phyloP scores from a whole-genome alignment of 2,113 vertebrate species.

The Fulica atra region DNA sequence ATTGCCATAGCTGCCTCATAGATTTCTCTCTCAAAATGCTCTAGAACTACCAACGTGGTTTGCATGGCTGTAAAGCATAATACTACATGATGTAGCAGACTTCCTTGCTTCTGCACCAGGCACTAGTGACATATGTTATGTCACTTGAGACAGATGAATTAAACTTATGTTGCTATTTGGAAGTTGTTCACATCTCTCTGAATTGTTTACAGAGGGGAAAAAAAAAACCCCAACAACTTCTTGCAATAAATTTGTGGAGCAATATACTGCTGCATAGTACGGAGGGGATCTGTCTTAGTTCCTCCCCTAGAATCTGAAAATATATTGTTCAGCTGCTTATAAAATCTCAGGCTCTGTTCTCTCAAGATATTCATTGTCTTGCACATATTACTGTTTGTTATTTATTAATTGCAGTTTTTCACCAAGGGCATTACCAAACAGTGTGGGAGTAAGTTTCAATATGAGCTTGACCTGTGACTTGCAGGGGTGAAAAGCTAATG shows the following conservation, averaged over 20 bases:
- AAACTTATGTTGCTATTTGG: slow-evolving; percentile 56
- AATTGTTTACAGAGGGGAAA: slow-evolving; percentile 45
- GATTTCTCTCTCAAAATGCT: background rate
- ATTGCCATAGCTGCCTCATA: background rate
- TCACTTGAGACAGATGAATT: slow-evolving; percentile 64
- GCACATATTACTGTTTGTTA: slow-evolving; percentile 14
- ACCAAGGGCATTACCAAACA: background rate
- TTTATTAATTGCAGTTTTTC: slow-evolving; percentile 49
- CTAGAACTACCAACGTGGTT: background rate
- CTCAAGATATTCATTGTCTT: background rate
- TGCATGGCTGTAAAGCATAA: background rate
- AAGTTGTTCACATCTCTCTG: slow-evolving; percentile 57
- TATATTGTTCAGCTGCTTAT: background rate
- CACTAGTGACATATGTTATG: slow-evolving; percentile 48
- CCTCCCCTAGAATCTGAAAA: slow-evolving; percentile 4
- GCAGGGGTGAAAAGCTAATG: slow-evolving; percentile 24
- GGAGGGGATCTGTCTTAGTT: background rate
- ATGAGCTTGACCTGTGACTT: background rate
- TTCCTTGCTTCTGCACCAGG: slow-evolving; percentile 8
- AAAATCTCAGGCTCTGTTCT: background rate
- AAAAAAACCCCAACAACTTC: background rate
- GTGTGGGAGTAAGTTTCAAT: background rate
- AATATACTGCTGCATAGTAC: background rate
- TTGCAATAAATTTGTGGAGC: slow-evolving; percentile 45
- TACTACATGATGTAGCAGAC: background rate